These are phyloP conservation scores for Callospermophilus lateralis DNA, from an alignment of 2,113 vertebrate genomes.

Conservation along the genomic window DNA sequence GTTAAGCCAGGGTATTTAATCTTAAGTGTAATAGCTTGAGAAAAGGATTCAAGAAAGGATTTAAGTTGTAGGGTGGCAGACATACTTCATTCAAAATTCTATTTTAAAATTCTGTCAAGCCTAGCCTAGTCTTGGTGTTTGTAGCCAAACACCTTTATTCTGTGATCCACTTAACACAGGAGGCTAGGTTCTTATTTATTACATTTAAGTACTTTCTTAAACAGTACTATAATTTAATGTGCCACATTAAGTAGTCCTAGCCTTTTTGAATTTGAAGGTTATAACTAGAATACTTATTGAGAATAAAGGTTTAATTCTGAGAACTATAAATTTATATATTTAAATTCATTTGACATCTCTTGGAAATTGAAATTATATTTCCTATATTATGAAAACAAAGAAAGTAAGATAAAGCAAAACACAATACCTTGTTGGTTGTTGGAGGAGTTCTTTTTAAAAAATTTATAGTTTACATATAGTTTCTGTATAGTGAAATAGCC, in stretches of 20 bases:
- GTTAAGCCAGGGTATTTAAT: neutral
- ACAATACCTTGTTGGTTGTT: neutral
- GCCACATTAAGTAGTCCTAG: neutral
- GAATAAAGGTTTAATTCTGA: slow-evolving; percentile 36
- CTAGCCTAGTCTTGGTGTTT: neutral
- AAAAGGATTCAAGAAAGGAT: neutral
- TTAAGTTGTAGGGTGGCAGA: slow-evolving; percentile 10
- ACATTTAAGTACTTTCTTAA: slow-evolving; percentile 48
- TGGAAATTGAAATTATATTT: slow-evolving; percentile 51
- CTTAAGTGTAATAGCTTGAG: neutral
- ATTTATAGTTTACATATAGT: neutral
- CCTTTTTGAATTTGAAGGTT: slow-evolving; percentile 54
- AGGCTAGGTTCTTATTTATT: slow-evolving; percentile 22
- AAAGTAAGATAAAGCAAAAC: slow-evolving; percentile 35
- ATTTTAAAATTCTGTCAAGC: neutral
- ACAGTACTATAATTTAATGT: slow-evolving; percentile 7
- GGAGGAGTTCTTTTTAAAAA: neutral
- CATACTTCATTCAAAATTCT: slow-evolving; percentile 17
- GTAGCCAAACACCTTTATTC: slow-evolving; percentile 38
- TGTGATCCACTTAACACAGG: slow-evolving; percentile 4
- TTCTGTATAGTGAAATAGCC: slow-evolving; percentile 26
- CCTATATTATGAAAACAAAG: slow-evolving; percentile 25
- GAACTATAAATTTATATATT: slow-evolving; percentile 35
- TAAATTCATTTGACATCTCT: slow-evolving; percentile 48
- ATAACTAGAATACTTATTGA: slow-evolving; percentile 35